Conservation (phyloP, 2,888 invertebrate species). For the Drosophila anomalata region DNA sequence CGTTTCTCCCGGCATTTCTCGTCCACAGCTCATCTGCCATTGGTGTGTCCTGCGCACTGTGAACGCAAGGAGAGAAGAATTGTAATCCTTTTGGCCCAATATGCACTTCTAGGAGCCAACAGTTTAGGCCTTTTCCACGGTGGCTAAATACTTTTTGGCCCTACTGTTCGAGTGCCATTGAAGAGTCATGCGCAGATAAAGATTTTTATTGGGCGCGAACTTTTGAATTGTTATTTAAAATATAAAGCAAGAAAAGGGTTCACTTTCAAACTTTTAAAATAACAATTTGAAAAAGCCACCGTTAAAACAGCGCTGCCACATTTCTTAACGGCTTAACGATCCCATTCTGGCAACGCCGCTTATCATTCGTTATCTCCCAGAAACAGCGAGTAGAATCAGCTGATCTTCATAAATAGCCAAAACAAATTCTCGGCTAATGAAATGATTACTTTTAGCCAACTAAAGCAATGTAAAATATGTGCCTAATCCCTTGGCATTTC, state of each 20-base stretch:
- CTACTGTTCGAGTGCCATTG: slow-evolving; percentile 40
- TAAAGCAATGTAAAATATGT: neutral
- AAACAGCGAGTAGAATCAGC: neutral
- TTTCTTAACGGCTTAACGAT: neutral
- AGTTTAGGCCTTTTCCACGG: neutral
- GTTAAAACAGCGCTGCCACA: neutral
- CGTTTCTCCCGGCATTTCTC: slow-evolving; percentile 62
- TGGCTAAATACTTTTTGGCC: neutral
- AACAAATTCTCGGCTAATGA: neutral
- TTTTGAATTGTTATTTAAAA: neutral
- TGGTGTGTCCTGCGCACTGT: slow-evolving; percentile 23
- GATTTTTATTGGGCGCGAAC: slow-evolving; percentile 4
- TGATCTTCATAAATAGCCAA: neutral
- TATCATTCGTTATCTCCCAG: neutral
- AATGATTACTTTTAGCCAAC: neutral
- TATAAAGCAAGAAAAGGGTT: neutral
- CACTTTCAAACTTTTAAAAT: neutral
- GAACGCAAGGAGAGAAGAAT: neutral
- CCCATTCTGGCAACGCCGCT: neutral
- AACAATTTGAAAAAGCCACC: neutral
- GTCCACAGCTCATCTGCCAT: slow-evolving; percentile 4
- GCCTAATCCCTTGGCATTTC: neutral
- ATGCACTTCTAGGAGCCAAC: neutral
- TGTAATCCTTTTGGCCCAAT: neutral
- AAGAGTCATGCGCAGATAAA: slow-evolving; percentile 70